These are phyloP conservation scores for Spialia ferax DNA, from an alignment of 2,888 invertebrate genomes.

Conservation along the genomic window DNA sequence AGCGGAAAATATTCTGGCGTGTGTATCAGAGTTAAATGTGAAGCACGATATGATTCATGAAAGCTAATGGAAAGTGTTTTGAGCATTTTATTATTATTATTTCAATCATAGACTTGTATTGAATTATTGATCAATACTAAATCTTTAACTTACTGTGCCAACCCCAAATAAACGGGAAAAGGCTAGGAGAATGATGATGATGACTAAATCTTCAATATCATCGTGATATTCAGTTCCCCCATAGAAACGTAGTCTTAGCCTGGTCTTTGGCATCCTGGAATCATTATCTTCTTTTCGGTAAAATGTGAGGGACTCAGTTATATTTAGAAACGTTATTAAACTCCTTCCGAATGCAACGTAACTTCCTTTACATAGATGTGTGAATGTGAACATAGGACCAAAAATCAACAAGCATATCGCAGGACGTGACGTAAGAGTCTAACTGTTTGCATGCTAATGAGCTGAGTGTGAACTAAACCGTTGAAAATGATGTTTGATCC, in stretches of 20 bases:
- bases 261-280: no score
- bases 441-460: slow-evolving; percentile 34
- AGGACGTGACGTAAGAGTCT: slow-evolving; percentile 38
- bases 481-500: slow-evolving; percentile 20
- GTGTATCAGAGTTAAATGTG: not conserved
- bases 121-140: no score
- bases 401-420: slow-evolving; percentile 24
- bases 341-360: slow-evolving; percentile 2
- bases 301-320: not conserved
- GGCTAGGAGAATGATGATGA: no score
- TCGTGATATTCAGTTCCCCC: no score
- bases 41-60: not conserved
- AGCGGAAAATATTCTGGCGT: slow-evolving; percentile 48
- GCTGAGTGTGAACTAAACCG: slow-evolving; percentile 27
- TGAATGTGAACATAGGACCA: slow-evolving; percentile 6
- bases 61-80: not conserved
- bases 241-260: no score
- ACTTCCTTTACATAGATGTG: slow-evolving; percentile 4
- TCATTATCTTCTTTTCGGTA: no score
- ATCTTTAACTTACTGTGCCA: no score
- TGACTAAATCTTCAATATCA: no score
- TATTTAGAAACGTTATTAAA: not conserved
- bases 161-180: no score
- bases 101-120: not conserved
- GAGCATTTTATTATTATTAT: not conserved